Evolutionary conservation across 2,797 vertebrate genomes (phyloP), one percentile per base, ranked within the genome.

Genomic region (Anableps anableps): DNA sequence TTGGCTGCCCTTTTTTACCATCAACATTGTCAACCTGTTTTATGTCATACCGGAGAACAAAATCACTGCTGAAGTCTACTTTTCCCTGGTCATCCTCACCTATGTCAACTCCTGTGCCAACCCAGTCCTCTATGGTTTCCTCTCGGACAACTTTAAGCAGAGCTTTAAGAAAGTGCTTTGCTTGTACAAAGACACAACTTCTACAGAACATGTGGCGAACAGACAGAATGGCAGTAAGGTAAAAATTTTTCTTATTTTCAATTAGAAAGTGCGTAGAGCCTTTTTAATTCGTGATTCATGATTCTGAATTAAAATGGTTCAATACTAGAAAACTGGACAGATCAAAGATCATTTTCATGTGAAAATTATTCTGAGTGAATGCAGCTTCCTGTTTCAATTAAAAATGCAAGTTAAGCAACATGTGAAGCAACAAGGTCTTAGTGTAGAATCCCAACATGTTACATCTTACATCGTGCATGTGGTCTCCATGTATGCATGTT

Each of bases 51-150:
- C 97, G 0, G 97, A 97, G 70, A 96, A 92, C 75, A 95, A 94
- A 60, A 80, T 90, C 19, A 94, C 93, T 14, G 95, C 95, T 0
- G 93, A 95, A 0, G 70, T 97, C 55, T 99, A 97, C 94, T 98
- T 97, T 91, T 96, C 96, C 17, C 88, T 96, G 81, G 98, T 98
- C 81, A 95, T 97, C 84, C 94, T 99, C 70, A 97, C 97, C 81
- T 99, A 99, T 0, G 97, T 98, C 89, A 99, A 99, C 94, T 99
- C 98, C 92, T 99, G 97, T 5, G 97, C 97, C 93, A 99, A 99
- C 90, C 98, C 98, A 0, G 81, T 99, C 72, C 96, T 99, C 43
- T 99, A 99, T 0, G 96, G 95, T 47, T 98, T 99, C 87, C 97
- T 99, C 68, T 99, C 97, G 0, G 96, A 98, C 74, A 99, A 98